Base-by-base conservation (phyloP, 2,113 vertebrate genomes). In the Urocolius indicus region DNA sequence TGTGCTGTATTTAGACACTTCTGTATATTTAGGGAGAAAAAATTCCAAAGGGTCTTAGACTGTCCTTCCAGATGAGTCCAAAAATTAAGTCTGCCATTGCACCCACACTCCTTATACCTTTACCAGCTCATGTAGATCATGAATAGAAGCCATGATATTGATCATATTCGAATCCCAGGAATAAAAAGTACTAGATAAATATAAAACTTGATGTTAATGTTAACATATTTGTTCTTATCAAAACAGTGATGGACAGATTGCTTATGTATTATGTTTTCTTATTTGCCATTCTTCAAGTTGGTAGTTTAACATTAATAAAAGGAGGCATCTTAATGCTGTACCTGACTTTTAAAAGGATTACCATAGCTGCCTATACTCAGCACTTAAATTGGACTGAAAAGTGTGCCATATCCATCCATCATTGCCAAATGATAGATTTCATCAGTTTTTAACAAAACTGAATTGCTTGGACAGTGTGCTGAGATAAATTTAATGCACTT, bases 401-500 rank as follows among this genome's bases (percentile, higher is more conserved):
- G 95, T 96, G 87, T 94, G 89, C 90, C 92, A 69, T 62, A 86
- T 74, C 52, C 87, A 94, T 94, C 85, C 87, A 90, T 95, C 97
- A 93, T 85, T 96, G 87, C 69, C 93, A 91, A 89, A 92, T 96
- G 93, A 95, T 92, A 88, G 82, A 97, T 97, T 97, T 97, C 93
- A 96, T 97, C 95, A 92, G 79, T 96, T 95, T 90, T 88, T 97
- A 96, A 95, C 59, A 97, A 96, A 97, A 96, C 79, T 84, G 91
- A 98, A 95, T 96, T 95, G 63, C 93, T 94, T 93, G 67, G 96
- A 96, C 89, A 97, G 81, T 90, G 89, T 95, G 84, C 87, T 94
- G 97, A 96, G 94, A 96, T 94, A 97, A 97, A 98, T 97, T 79
- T 94, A 97, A 96, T 95, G 68, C 26, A 95, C 43, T 95, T 96